Evolutionary conservation across 2,113 vertebrate genomes (phyloP).

Genomic region (Ceuthmochares aereus): DNA sequence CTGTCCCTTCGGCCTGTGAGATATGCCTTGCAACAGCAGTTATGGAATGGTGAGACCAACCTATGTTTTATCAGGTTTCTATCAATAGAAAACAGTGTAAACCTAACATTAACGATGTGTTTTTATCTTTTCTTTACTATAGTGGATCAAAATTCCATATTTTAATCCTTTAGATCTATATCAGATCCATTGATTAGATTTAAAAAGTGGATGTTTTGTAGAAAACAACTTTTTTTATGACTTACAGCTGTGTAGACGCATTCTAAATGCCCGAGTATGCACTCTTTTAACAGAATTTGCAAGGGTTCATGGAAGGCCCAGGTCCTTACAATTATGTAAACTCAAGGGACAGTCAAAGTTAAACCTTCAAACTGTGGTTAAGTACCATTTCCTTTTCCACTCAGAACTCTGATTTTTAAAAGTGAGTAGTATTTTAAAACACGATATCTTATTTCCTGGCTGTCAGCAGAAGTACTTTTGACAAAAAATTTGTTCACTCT

Average conservation of each 20-base stretch:
- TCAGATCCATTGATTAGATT: slow-evolving; percentile 11
- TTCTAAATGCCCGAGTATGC: neutral
- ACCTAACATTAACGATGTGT: neutral
- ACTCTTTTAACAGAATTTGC: neutral
- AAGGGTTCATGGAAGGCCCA: neutral
- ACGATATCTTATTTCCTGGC: neutral
- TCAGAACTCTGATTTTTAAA: neutral
- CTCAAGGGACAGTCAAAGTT: neutral
- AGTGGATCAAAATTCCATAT: neutral
- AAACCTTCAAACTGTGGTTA: neutral
- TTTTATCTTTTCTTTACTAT: slow-evolving; percentile 6
- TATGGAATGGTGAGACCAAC: neutral
- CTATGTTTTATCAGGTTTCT: neutral
- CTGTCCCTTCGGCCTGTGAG: neutral
- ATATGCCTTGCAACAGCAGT: neutral
- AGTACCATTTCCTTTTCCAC: neutral
- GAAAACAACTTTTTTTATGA: slow-evolving; percentile 36
- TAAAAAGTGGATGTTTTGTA: neutral
- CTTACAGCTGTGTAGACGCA: slow-evolving; percentile 8
- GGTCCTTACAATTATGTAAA: neutral
- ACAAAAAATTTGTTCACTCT: neutral
- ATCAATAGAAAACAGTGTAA: neutral
- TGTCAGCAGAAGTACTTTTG: neutral
- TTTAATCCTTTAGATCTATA: slow-evolving; percentile 34
- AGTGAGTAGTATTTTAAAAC: neutral